Conservation (phyloP, 2,113 vertebrate genomes). For the Sarotherodon lohbergeri region DNA sequence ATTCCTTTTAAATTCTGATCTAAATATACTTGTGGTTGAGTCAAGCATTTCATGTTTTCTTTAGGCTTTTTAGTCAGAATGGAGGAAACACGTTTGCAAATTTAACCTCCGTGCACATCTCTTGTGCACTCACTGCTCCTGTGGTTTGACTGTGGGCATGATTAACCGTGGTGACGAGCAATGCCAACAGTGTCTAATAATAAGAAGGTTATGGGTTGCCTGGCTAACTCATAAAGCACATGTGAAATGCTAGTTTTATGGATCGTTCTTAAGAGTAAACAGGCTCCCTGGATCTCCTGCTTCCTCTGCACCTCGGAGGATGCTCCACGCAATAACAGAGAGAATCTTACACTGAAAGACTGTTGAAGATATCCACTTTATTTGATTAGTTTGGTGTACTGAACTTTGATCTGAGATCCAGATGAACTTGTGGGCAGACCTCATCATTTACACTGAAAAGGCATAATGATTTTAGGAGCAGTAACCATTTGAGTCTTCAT, state of each 20-base stretch:
- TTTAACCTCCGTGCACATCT: background rate
- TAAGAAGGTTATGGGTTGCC: background rate
- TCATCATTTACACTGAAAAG: background rate
- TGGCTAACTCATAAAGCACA: background rate
- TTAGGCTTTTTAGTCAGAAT: background rate
- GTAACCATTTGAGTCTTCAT: background rate
- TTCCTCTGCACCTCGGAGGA: too few species aligned
- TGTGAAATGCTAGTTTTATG: background rate
- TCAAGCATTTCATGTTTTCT: background rate
- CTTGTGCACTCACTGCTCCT: background rate
- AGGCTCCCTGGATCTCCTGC: background rate
- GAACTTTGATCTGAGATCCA: background rate
- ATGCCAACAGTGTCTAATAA: background rate
- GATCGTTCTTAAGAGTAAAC: background rate
- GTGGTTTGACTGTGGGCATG: background rate
- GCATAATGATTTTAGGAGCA: background rate
- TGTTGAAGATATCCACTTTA: background rate
- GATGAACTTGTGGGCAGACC: background rate
- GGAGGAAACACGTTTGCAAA: background rate
- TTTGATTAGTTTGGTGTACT: background rate
- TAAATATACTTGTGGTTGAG: background rate
- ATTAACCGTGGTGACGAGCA: background rate
- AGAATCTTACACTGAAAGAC: background rate
- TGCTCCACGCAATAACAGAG: background rate
- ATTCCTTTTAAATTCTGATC: background rate